Evolutionary conservation across 2,888 invertebrate genomes (phyloP), one percentile per base, ranked within the genome.

Genomic region (Harmothoe impar): DNA sequence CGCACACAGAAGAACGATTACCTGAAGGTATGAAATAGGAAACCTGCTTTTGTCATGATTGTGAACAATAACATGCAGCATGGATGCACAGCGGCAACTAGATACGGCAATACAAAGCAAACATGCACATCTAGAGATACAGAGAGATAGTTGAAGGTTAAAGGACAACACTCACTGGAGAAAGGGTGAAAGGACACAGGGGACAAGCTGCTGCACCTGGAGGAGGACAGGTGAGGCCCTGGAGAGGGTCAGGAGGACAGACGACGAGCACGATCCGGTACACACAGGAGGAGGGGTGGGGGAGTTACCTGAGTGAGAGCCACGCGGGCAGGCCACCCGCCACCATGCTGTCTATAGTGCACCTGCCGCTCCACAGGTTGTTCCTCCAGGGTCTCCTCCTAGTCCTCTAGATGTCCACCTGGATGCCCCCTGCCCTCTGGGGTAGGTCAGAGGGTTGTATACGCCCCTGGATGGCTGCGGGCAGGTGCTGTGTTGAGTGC

Each of bases 281-380:
- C 43, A 43, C 43, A 43, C 5, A 10, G 10, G 43, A 43, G n/a
- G n/a, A n/a, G n/a, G 20, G n/a, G n/a, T n/a, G 62, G 62, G n/a
- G 62, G n/a, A 20, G 62, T 62, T 62, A 62, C 62, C 62, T 62
- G 62, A 62, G 62, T 62, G 62, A 15, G 62, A n/a, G n/a, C 23
- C 23, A 3, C 20, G 62, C 62, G 62, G 62, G 62, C 62, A 5
- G 62, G 62, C 23, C n/a, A 20, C 62, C 62, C n/a, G 62, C n/a
- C 62, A 62, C 62, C 62, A 62, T 62, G 62, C 20, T 62, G 62
- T n/a, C 62, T 62, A 3, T 12, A n/a, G 62, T 62, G 62, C 20
- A 62, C 62, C 62, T n/a, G 62, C 20, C 20, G 62, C 20, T 62
- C n/a, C 20, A 62, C 62, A 62, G n/a, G n/a, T 43, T 43, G 43